Evolutionary conservation across 2,113 vertebrate genomes (phyloP).

Genomic region (Pseudorasbora parva): DNA sequence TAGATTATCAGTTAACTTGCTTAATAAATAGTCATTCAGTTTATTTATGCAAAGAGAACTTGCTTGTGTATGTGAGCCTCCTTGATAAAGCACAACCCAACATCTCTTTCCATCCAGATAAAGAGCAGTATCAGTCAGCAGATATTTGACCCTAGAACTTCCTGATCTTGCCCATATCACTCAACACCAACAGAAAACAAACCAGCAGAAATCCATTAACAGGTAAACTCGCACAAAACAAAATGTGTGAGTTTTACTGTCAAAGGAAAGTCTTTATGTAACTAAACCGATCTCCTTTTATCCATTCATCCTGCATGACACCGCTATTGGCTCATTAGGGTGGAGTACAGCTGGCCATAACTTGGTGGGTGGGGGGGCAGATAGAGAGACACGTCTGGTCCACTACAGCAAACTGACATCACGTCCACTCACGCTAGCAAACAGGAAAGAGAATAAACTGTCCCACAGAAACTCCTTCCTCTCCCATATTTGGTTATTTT

Average conservation of each 20-base stretch:
- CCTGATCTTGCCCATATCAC: constrained; percentile 24
- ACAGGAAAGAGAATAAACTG: constrained; percentile 25
- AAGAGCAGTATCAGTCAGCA: constrained; percentile 9
- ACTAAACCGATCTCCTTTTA: constrained; percentile 1
- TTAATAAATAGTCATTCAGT: background rate
- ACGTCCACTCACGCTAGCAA: constrained; percentile 9
- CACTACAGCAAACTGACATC: background rate
- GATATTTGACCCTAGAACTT: constrained; percentile 19
- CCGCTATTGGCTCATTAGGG: background rate
- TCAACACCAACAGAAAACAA: constrained; percentile 14
- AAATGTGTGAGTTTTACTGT: constrained; percentile 10
- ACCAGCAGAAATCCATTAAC: constrained; percentile 17
- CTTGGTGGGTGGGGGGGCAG: no score
- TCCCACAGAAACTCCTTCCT: constrained; percentile 23
- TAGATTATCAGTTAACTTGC: background rate
- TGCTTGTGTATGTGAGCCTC: background rate
- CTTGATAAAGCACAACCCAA: background rate
- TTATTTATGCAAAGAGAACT: background rate
- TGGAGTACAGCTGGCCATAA: background rate
- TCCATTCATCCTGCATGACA: background rate
- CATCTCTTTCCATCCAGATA: background rate
- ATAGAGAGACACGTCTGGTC: background rate
- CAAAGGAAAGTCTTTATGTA: constrained; percentile 31
- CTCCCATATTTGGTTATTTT: constrained; percentile 6
- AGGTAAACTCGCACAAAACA: constrained; percentile 19